Conservation (phyloP, 2,888 invertebrate species). For the Leptogaster cylindrica region DNA sequence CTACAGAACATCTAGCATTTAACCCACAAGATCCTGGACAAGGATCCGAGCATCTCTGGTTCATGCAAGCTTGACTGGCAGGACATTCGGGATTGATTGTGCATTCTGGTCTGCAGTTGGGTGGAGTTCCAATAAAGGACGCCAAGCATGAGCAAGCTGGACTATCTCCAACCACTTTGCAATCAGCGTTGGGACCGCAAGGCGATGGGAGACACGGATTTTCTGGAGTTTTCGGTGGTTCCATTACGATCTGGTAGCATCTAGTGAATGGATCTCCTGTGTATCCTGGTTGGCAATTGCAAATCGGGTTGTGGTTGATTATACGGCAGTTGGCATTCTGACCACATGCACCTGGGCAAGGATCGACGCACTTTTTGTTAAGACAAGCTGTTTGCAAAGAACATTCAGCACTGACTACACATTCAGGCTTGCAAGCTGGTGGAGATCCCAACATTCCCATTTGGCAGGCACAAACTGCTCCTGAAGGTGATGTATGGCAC, state of each 20-base stretch:
- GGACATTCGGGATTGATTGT: slow-evolving; percentile 71
- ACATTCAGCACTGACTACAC: slow-evolving; percentile 80
- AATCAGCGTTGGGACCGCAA: slow-evolving; percentile 70
- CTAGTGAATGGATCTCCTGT: slow-evolving; percentile 78
- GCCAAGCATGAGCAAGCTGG: slow-evolving; percentile 69
- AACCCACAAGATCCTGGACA: slow-evolving; percentile 70
- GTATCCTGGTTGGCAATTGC: slow-evolving; percentile 72
- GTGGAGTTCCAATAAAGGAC: slow-evolving; percentile 69
- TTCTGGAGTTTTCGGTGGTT: slow-evolving; percentile 55
- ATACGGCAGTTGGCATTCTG: slow-evolving; percentile 79
- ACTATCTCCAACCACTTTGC: slow-evolving; percentile 65
- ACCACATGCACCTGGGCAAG: slow-evolving; percentile 79
- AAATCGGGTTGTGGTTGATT: slow-evolving; percentile 82
- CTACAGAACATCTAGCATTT: slow-evolving; percentile 66
- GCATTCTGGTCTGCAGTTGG: slow-evolving; percentile 72
- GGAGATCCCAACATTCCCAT: slow-evolving; percentile 77
- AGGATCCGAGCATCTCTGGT: slow-evolving; percentile 69
- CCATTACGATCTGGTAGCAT: slow-evolving; percentile 64
- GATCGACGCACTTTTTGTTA: slow-evolving; percentile 77
- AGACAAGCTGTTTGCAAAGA: slow-evolving; percentile 74
- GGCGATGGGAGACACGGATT: slow-evolving; percentile 71
- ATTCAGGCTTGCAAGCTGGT: slow-evolving; percentile 77
- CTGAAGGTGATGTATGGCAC: slow-evolving; percentile 70
- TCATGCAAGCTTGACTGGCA: slow-evolving; percentile 69
- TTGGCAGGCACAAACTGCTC: slow-evolving; percentile 75